Percentiles rank a stretch among this genome's conserved stretches.
These are phyloP conservation scores for Conus ventricosus DNA, from an alignment of 1,140 invertebrate genomes.

Conservation along the genomic window DNA sequence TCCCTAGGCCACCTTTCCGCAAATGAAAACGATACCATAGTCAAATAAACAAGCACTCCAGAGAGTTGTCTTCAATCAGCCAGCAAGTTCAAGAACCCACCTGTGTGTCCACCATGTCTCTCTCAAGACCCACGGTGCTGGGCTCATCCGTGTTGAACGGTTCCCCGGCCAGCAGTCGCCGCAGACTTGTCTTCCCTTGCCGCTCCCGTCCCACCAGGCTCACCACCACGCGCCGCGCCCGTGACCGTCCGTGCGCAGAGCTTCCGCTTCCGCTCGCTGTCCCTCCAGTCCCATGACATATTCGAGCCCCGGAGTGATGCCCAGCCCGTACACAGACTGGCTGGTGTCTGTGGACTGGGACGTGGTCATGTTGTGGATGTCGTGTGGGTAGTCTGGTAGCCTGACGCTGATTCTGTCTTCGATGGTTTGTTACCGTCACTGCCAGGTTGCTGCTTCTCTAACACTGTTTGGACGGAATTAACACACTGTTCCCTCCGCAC, in stretches of 20 bases:
- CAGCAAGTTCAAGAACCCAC: conserved; percentile 14
- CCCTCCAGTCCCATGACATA: conserved; percentile 56
- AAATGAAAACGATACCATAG: too few relatives aligned
- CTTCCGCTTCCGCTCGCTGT: conserved; percentile 46
- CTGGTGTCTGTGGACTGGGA: neutral
- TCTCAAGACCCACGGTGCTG: conserved; percentile 59
- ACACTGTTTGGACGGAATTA: too few relatives aligned
- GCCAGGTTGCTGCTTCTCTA: too few relatives aligned
- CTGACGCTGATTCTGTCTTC: neutral
- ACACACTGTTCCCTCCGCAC: too few relatives aligned
- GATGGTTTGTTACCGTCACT: too few relatives aligned
- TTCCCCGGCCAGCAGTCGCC: conserved; percentile 46
- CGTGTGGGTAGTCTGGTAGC: too few relatives aligned
- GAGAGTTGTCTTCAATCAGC: neutral
- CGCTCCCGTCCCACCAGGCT: conserved; percentile 55
- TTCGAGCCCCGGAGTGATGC: conserved; percentile 50
- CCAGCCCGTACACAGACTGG: conserved; percentile 49
- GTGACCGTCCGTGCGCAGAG: conserved; percentile 44
- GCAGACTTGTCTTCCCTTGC: conserved; percentile 57
- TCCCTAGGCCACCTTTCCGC: too few relatives aligned
- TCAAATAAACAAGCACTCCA: too few relatives aligned
- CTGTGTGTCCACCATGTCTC: conserved; percentile 54
- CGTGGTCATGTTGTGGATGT: too few relatives aligned
- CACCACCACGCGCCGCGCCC: conserved; percentile 50
- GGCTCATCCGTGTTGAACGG: conserved; percentile 50